Conservation (phyloP, 2,888 invertebrate species). For the Macaria liturata region DNA sequence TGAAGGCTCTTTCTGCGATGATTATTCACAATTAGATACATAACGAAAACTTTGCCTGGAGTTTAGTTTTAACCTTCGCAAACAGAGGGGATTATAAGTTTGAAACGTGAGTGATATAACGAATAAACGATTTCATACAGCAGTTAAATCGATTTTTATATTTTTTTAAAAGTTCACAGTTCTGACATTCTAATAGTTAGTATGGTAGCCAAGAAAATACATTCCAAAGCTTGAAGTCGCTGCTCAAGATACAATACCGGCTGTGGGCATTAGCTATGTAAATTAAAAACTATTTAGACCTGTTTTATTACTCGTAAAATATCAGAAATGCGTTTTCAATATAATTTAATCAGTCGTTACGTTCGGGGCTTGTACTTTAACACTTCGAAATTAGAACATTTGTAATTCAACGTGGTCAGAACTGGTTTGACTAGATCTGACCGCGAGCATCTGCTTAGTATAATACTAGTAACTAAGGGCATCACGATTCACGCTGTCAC, state of each 20-base stretch:
- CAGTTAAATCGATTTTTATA: too few species aligned
- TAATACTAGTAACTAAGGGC: not conserved
- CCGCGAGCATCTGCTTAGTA: conserved; percentile 21
- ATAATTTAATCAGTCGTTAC: conserved; percentile 7
- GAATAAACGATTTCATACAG: too few species aligned
- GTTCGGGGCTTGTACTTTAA: conserved; percentile 12
- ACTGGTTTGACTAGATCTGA: conserved; percentile 22
- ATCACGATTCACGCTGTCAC: not conserved
- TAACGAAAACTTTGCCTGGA: too few species aligned
- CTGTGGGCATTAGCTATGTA: conserved; percentile 5
- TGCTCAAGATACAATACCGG: not conserved
- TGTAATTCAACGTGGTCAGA: conserved; percentile 4
- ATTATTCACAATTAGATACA: too few species aligned
- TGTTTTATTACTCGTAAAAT: conserved; percentile 10
- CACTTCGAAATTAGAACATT: conserved; percentile 19
- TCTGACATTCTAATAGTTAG: too few species aligned
- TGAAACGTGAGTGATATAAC: too few species aligned
- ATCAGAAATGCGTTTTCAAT: conserved; percentile 10
- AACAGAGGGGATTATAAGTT: too few species aligned
- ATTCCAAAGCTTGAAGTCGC: too few species aligned
- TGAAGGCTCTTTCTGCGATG: too few species aligned
- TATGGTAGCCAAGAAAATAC: too few species aligned
- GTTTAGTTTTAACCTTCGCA: too few species aligned
- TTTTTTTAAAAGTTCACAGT: too few species aligned
- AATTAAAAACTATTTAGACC: conserved; percentile 7